phyloP scores from a whole-genome alignment of 2,888 invertebrate genomes.

The Patella caerulea region DNA sequence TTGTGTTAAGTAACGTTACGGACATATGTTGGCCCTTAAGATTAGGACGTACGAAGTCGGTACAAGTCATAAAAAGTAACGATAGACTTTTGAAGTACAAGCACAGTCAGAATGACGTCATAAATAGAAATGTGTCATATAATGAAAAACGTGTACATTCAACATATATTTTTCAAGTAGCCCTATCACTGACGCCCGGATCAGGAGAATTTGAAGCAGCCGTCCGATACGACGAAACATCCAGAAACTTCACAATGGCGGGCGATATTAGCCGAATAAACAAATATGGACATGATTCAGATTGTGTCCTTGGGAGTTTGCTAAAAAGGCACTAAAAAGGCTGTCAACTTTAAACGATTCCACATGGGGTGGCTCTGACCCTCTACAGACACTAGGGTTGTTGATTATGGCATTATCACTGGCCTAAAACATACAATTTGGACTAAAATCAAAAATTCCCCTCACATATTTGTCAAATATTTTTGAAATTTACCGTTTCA shows the following conservation, averaged over 20 bases:
- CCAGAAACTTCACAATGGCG: background rate
- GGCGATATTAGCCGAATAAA: conserved; percentile 15
- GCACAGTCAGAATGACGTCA: background rate
- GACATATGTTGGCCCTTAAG: conserved; percentile 8
- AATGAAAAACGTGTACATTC: background rate
- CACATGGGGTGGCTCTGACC: conserved; percentile 3
- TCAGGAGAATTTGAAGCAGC: background rate
- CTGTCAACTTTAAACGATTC: conserved; percentile 27
- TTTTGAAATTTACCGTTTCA: no score
- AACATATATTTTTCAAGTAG: background rate
- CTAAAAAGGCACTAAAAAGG: conserved; percentile 30
- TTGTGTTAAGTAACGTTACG: background rate
- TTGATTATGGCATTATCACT: conserved; percentile 18
- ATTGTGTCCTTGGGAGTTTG: background rate
- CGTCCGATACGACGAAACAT: background rate
- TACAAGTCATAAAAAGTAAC: conserved; percentile 4
- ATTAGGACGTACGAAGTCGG: conserved; percentile 23
- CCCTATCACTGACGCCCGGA: conserved; percentile 58
- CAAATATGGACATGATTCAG: conserved; percentile 12
- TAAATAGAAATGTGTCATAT: background rate
- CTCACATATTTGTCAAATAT: no score
- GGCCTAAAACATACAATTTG: conserved; percentile 19
- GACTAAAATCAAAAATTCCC: no score
- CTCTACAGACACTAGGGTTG: conserved; percentile 20
- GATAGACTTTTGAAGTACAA: background rate